Evolutionary conservation across 2,797 vertebrate species (phyloP), one percentile per base, ranked within the genome.

Genomic region (Streptopelia turtur): DNA sequence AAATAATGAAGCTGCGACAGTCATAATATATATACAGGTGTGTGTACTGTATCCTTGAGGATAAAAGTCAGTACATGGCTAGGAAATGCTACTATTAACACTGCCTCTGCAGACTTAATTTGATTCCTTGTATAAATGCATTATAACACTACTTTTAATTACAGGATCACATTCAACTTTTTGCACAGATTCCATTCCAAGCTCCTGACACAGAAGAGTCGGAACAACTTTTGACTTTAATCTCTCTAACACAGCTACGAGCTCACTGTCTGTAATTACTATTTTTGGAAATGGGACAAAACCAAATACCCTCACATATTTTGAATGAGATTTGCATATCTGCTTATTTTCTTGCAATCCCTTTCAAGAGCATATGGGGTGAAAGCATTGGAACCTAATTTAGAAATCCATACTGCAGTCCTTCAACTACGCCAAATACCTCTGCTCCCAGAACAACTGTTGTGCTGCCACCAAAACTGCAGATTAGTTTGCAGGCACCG

Each of bases 81-180:
- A 77, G 65, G 75, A 94, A 92, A 80, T 56, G n/a, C n/a, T 83
- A 4, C 47, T 56, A 31, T 49, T 79, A 89, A 87, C 28, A 39
- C 21, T 80, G 57, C 7, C 39, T 25, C 76, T 91, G 50, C 33
- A 83, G 41, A 71, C 41, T 91, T 95, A 88, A 93, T 94, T 90
- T 31, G 33, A 28, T 78, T 50, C 1, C 27, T 75, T 78, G 31
- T 81, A 39, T 7, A 75, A 56, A 47, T 59, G 50, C 50, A 69
- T 75, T 89, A 28, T 86, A 95, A 59, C 18, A 61, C 61, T 78
- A 56, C 50, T 88, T 76, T 76, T 96, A 97, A 97, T 96, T 88
- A 94, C 63, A 94, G 77, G 83, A 76, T 87, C 31, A n/a, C 30
- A 33, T 71, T 83, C 61, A 83, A 24, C 89, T 81, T 91, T 87